Evolutionary conservation across 2,888 invertebrate species (phyloP).

Genomic region (Alviniconcha strummeri): DNA sequence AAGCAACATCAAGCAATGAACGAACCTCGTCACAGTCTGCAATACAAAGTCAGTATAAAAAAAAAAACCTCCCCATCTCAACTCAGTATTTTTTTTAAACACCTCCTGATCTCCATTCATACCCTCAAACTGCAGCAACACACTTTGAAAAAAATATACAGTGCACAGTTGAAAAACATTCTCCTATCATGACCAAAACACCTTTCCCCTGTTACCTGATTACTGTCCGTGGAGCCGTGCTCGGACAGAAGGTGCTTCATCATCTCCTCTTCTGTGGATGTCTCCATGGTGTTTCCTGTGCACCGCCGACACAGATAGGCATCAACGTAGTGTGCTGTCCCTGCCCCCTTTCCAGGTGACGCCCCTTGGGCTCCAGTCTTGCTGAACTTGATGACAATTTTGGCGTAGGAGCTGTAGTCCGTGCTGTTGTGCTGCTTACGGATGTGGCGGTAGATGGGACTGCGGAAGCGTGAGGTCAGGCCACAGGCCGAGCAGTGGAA

Average conservation of each 20-base stretch:
- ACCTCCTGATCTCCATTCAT: too few species aligned
- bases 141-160: too few species aligned
- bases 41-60: too few species aligned
- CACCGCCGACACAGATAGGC: slow-evolving; percentile 59
- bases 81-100: too few species aligned
- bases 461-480: slow-evolving; percentile 71
- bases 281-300: slow-evolving; percentile 55
- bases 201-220: slow-evolving; percentile 24
- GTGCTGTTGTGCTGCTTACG: slow-evolving; percentile 53
- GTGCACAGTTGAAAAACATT: too few species aligned
- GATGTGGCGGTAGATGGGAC: slow-evolving; percentile 71
- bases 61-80: too few species aligned
- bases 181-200: too few species aligned
- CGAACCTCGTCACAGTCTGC: too few species aligned
- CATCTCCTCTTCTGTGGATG: slow-evolving; percentile 52
- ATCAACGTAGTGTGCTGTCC: slow-evolving; percentile 37
- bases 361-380: neutral
- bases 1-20: too few species aligned
- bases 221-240: slow-evolving; percentile 59
- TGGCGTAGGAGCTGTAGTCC: slow-evolving; percentile 52
- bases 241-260: slow-evolving; percentile 57
- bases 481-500: slow-evolving; percentile 71
- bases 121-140: too few species aligned
- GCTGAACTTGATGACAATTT: slow-evolving; percentile 51
- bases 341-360: slow-evolving; percentile 18